Conservation (phyloP, 2,113 vertebrate species). For the Phalacrocorax aristotelis region DNA sequence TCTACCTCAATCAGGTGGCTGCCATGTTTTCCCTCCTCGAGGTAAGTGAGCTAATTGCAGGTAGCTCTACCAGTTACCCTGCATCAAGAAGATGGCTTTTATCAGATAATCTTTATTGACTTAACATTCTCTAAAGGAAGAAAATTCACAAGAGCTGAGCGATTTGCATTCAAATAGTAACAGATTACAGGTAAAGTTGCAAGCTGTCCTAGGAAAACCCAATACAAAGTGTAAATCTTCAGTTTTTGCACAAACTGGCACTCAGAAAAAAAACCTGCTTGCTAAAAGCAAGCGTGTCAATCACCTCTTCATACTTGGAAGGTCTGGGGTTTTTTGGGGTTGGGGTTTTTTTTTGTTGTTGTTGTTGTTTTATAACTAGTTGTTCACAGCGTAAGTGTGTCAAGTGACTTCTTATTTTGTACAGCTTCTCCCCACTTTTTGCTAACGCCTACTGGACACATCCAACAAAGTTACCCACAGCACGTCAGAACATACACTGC, state of each 20-base stretch:
- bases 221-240: neutral
- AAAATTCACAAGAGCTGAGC: neutral
- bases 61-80: neutral
- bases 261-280: neutral
- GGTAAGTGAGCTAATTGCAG: neutral
- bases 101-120: neutral
- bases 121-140: neutral
- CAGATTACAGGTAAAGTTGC: constrained; percentile 5
- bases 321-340: neutral
- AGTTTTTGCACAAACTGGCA: neutral
- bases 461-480: neutral
- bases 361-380: neutral
- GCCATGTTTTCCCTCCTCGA: neutral
- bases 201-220: neutral
- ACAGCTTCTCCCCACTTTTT: neutral
- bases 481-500: neutral
- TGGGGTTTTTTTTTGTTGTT: neutral
- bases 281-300: neutral
- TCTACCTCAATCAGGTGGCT: neutral
- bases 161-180: constrained; percentile 27
- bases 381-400: neutral
- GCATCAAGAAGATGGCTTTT: neutral
- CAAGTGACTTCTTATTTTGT: neutral
- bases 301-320: neutral
- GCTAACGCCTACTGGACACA: neutral